Evolutionary conservation across 2,113 vertebrate genomes (phyloP).

Genomic region (Rhinolophus ferrumequinum): DNA sequence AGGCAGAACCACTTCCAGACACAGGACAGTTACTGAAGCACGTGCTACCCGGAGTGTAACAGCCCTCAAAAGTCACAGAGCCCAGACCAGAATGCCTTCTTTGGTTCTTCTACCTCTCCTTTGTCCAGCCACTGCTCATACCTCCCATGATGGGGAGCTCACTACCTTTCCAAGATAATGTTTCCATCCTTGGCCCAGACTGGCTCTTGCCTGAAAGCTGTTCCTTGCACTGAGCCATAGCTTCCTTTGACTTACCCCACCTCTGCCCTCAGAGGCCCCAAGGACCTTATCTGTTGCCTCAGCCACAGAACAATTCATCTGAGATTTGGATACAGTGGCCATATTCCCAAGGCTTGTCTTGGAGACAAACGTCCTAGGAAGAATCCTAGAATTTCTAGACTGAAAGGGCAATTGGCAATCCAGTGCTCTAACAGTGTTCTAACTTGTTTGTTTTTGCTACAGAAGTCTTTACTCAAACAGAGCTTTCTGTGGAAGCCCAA

Average conservation of each 20-base stretch:
- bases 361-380: neutral
- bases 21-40: neutral
- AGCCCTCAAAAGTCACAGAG: neutral
- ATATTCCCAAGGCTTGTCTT: neutral
- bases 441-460: neutral
- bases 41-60: neutral
- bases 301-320: neutral
- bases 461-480: neutral
- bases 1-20: neutral
- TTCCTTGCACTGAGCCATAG: neutral
- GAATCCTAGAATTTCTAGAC: neutral
- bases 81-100: neutral
- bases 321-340: neutral
- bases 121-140: neutral
- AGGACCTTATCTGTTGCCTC: neutral
- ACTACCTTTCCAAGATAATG: neutral
- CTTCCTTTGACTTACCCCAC: neutral
- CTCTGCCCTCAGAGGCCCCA: neutral
- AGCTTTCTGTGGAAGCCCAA: slow-evolving; percentile 24
- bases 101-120: neutral
- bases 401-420: neutral
- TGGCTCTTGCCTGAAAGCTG: neutral
- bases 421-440: neutral
- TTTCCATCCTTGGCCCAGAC: neutral
- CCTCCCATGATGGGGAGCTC: neutral